Conservation (phyloP, 53 echinoderm and acorn worm species). For the Henricia sp. region DNA sequence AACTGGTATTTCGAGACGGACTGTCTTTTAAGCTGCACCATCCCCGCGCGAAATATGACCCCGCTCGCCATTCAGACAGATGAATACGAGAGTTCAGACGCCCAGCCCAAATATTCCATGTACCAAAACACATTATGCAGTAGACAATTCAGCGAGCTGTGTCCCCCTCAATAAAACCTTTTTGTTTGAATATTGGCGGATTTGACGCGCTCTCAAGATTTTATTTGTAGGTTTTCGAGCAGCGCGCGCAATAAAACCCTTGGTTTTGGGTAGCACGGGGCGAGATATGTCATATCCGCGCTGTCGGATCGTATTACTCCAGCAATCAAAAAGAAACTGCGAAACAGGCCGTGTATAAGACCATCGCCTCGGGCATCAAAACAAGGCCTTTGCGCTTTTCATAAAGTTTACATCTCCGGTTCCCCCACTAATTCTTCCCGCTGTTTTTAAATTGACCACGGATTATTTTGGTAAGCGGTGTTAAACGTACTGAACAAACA, state of each 20-base stretch:
- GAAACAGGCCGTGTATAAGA: constrained; percentile 1
- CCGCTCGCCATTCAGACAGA: not conserved
- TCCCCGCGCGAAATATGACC: not conserved
- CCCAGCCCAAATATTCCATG: constrained; percentile 1
- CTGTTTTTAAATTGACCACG: constrained; percentile 6
- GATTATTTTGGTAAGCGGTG: constrained; percentile 22
- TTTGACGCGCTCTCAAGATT: not conserved
- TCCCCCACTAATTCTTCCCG: constrained; percentile 1
- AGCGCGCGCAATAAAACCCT: constrained; percentile 13
- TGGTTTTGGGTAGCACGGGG: constrained; percentile 9
- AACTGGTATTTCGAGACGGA: too few species aligned
- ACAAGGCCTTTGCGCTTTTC: not conserved
- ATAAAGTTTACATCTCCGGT: not conserved
- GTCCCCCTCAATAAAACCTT: constrained; percentile 12
- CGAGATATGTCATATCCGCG: constrained; percentile 8
- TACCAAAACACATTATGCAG: constrained; percentile 47
- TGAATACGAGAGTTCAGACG: constrained; percentile 21
- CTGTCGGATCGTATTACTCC: constrained; percentile 15
- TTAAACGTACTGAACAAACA: not conserved
- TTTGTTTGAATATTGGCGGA: not conserved
- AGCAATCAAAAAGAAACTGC: constrained; percentile 22
- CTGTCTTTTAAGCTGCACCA: too few species aligned
- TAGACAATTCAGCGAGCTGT: constrained; percentile 3
- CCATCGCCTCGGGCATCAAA: constrained; percentile 5
- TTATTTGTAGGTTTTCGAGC: not conserved